Evolutionary conservation across 2,113 vertebrate species (phyloP).

Genomic region (Urocolius indicus): DNA sequence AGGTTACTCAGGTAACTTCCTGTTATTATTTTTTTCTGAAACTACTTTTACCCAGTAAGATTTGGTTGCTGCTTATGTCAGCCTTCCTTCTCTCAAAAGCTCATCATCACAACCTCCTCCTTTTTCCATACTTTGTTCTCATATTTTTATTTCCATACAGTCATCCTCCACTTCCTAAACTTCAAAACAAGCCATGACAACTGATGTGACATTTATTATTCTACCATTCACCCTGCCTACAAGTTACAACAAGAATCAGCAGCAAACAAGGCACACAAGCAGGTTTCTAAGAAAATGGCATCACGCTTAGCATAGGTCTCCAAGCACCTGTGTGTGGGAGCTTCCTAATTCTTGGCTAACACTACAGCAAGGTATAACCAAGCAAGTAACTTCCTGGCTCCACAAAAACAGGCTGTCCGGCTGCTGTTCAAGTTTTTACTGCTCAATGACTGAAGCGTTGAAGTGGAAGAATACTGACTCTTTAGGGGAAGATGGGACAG

Average conservation of each 20-base stretch:
- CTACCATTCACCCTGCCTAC: background rate
- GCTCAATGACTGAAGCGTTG: rapidly evolving
- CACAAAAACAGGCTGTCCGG: rapidly evolving
- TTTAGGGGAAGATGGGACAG: background rate
- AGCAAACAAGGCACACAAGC: rapidly evolving
- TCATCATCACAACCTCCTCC: background rate
- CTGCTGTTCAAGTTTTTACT: background rate
- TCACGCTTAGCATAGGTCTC: background rate
- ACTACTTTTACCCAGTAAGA: background rate
- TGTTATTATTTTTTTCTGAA: background rate
- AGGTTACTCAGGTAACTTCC: background rate
- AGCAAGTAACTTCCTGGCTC: background rate
- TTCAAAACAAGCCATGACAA: background rate
- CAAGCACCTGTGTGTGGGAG: background rate
- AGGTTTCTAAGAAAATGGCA: background rate
- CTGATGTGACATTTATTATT: background rate
- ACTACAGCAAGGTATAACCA: background rate
- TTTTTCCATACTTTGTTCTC: background rate
- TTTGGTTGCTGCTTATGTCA: background rate
- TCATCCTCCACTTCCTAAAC: background rate
- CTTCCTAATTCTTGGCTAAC: background rate
- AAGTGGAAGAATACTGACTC: background rate
- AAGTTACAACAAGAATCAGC: background rate
- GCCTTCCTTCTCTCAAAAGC: background rate
- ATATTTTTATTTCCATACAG: background rate